Evolutionary conservation across 1,140 invertebrate genomes (phyloP), one percentile per base, ranked within the genome.

Genomic region (Caenorhabditis brenneri): DNA sequence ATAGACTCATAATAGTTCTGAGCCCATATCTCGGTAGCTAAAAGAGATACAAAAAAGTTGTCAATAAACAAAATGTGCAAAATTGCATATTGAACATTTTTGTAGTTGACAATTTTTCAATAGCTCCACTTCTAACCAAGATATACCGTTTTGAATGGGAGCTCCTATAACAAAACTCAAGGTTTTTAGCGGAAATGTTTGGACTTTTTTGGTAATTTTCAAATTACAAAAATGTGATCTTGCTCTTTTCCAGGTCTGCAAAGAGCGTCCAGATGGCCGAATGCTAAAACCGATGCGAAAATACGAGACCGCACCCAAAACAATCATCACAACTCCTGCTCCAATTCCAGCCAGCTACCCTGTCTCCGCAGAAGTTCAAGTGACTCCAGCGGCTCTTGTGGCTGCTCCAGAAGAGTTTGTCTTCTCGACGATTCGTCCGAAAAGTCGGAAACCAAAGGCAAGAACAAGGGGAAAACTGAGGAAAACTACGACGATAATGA

Each of bases 381-480:
- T 42, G 2, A 53, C 78, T 48, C 58, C 58, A 33, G 33, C 27
- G 16, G 39, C 53, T 29, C 24, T 53, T 2, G 29, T 19, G 16
- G 55, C 81, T 16, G 60, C 81, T 46, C 55, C 81, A 27, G 81
- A 82, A 49, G 81, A 82, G n/a, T 82, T 82, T 27, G 81, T 69
- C 2, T 82, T 69, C 58, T 65, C 58, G 1, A 82, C 55, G 9
- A 31, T 69, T n/a, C 46, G 81, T n/a, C 55, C 55, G 29, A 82
- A 82, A 46, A 58, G 55, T 33, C 27, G 55, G 9, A 65, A 60
- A 69, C 36, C 48, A n/a, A 82, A 82, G 33, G 36, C 22, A 74
- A 74, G 31, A 74, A 65, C 33, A 12, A 22, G 55, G 24, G 60
- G 81, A 5, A 82, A 69, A 29, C 16, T 74, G 19, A 69, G 60